Evolutionary conservation across 2,113 vertebrate species (phyloP).

Genomic region (Danionella cerebrum): DNA sequence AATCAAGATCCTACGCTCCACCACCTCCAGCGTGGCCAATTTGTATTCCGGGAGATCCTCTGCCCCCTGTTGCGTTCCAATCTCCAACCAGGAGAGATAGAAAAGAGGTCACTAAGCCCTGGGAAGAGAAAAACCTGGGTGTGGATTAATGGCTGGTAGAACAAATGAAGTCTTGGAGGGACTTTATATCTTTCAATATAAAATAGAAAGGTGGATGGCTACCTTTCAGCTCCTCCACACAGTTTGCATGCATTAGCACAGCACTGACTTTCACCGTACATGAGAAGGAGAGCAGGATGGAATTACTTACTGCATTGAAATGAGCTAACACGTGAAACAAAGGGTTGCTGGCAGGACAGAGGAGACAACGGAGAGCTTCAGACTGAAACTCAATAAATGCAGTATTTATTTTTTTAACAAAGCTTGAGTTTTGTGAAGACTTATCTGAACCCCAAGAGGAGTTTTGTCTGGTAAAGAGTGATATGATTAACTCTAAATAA

Average conservation of each 20-base stretch:
- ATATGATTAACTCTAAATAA: too few relatives aligned
- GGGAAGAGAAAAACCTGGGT: slow-evolving; percentile 59
- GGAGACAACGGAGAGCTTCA: background rate
- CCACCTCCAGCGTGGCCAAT: slow-evolving; percentile 65
- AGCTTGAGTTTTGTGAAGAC: too few relatives aligned
- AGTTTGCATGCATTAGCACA: slow-evolving; percentile 47
- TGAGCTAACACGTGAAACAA: slow-evolving; percentile 10
- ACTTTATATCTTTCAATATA: slow-evolving; percentile 64
- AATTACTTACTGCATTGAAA: slow-evolving; percentile 29
- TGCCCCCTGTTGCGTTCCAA: slow-evolving; percentile 64
- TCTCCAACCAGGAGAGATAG: slow-evolving; percentile 66
- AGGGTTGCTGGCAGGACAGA: background rate
- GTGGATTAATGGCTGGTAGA: slow-evolving; percentile 68
- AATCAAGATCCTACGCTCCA: slow-evolving; percentile 64
- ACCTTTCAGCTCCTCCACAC: slow-evolving; percentile 47
- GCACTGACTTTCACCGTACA: slow-evolving; percentile 42
- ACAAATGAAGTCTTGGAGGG: slow-evolving; percentile 67
- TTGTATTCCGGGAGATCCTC: slow-evolving; percentile 68
- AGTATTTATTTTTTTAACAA: background rate
- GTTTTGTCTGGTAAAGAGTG: too few relatives aligned
- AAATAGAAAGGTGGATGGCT: slow-evolving; percentile 56
- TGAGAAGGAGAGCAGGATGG: slow-evolving; percentile 38
- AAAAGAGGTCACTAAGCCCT: slow-evolving; percentile 64
- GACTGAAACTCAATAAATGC: background rate
- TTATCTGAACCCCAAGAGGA: too few relatives aligned